Evolutionary conservation across 2,888 invertebrate genomes (phyloP).

Genomic region (Heliconius ethilla): DNA sequence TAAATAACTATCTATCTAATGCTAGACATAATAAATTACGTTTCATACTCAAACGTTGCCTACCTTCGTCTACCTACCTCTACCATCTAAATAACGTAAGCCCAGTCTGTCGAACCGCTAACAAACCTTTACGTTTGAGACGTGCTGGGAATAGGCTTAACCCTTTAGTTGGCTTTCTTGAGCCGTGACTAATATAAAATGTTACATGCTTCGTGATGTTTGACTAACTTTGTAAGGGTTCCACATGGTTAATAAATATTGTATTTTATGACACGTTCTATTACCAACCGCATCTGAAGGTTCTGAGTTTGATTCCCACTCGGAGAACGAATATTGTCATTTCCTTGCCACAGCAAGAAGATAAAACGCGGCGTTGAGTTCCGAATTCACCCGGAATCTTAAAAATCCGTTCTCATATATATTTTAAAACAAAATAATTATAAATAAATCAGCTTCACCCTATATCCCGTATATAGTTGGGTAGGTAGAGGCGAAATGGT

Average conservation of each 20-base stretch:
- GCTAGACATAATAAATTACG: too few species aligned
- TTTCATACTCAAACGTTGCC: too few species aligned
- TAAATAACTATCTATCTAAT: too few species aligned
- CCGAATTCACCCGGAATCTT: too few species aligned
- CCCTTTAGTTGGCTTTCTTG: conserved; percentile 21
- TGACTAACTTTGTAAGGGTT: background rate
- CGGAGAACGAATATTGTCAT: background rate
- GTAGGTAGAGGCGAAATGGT: background rate
- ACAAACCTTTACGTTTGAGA: conserved; percentile 19
- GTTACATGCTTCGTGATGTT: conserved; percentile 12
- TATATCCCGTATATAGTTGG: background rate
- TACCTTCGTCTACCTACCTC: background rate
- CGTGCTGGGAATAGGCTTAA: conserved; percentile 17
- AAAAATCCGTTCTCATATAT: too few species aligned
- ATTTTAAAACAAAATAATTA: too few species aligned
- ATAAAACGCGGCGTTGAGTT: background rate
- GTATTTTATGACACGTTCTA: background rate
- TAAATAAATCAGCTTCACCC: background rate
- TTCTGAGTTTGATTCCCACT: too few species aligned
- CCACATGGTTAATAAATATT: background rate
- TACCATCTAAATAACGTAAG: background rate
- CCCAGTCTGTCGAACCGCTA: conserved; percentile 4
- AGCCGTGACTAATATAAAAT: conserved; percentile 9
- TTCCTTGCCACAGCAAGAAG: background rate
- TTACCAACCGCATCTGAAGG: background rate